Base-by-base conservation (phyloP, 2,888 invertebrate species). In the Lochmaea capreae region DNA sequence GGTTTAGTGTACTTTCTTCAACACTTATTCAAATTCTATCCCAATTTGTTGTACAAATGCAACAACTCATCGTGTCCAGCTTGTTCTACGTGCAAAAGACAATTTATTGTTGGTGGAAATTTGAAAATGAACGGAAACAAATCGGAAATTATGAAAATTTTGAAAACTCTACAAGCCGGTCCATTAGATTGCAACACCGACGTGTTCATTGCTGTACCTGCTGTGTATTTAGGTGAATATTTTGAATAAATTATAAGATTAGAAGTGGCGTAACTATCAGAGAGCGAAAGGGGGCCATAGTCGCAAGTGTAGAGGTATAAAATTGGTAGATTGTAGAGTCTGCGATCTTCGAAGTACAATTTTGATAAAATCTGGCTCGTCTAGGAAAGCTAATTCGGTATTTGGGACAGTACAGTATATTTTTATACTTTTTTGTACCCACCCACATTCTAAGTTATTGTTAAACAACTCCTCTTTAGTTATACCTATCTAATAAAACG, bases 81-180 rank as follows among this genome's bases (percentile, higher is more conserved):
- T n/a, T n/a, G n/a, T n/a, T n/a, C 49, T 5, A 16, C 16, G 16
- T n/a, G n/a, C 9, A 18, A 49, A 22, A 54, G 99, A 82, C 97
- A 95, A 91, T 99, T 99, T 88, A 97, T 98, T 85, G 98, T 99
- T 84, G 99, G 99, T 81, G 99, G 99, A 70, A 99, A 99, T 90
- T 99, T 99, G 99, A 99, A 99, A 89, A 97, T 99, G 99, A 99
- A 99, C 86, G 99, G 99, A 62, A 92, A 91, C 82, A 97, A 96
- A 87, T 90, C 91, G 76, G 91, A 92, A 80, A 95, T 97, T 77
- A 91, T 93, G 78, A 94, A 92, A 77, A 96, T 99, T 77, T 90
- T 95, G 70, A 91, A 91, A 65, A 93, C 92, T 78, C 88, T 99
- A 75, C 93, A 93, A 85, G 90, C 90, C 76, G 95, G 94, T 0